Percentiles rank a stretch among this genome's conserved stretches.
Conservation (phyloP, 2,797 vertebrate genomes). For the Rousettus madagascariensis region DNA sequence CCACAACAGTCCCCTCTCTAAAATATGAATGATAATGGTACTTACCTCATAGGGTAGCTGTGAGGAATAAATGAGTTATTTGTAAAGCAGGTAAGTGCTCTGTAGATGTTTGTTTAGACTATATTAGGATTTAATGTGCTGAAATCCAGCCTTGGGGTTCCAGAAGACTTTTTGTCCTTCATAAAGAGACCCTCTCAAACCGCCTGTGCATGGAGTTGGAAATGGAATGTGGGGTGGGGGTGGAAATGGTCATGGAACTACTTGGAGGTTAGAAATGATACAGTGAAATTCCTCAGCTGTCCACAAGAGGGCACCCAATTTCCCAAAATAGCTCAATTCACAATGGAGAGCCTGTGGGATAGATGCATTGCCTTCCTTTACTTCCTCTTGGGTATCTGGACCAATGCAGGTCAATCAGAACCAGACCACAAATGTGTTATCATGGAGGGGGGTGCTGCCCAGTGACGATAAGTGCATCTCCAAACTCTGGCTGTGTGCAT, state of each 20-base stretch:
- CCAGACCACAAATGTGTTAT: background rate
- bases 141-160: background rate
- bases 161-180: background rate
- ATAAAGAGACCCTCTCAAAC: background rate
- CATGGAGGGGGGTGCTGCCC: background rate
- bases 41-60: background rate
- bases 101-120: background rate
- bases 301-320: conserved; percentile 64
- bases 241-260: background rate
- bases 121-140: background rate
- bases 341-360: background rate
- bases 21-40: background rate
- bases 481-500: background rate
- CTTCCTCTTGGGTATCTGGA: background rate
- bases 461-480: background rate
- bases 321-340: background rate
- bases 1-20: background rate
- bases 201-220: background rate
- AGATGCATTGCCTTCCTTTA: background rate
- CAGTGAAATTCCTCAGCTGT: background rate
- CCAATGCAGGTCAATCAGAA: background rate
- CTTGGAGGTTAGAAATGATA: background rate
- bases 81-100: background rate
- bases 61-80: background rate
- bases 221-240: background rate